Evolutionary conservation across 1,140 invertebrate species (phyloP).

Genomic region (Halesus radiatus): DNA sequence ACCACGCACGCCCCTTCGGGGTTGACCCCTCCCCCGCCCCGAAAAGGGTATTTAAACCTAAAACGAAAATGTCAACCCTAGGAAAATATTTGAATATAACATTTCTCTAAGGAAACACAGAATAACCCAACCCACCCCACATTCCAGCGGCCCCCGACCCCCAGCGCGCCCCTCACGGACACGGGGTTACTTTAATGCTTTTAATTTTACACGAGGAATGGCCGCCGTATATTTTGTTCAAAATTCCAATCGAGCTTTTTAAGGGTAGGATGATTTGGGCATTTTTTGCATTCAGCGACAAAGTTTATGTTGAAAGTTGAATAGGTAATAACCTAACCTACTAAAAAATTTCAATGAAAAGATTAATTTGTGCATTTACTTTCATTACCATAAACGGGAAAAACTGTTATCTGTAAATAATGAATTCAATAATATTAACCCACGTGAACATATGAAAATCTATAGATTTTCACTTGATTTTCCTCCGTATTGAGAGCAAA

Average conservation of each 20-base stretch:
- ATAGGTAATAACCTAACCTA: background rate
- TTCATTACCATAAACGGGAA: no score
- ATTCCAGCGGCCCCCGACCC: conserved; percentile 42
- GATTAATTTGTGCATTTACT: no score
- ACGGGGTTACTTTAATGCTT: conserved; percentile 55
- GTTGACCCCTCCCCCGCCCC: conserved; percentile 30
- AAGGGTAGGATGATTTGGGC: background rate
- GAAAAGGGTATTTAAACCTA: conserved; percentile 57
- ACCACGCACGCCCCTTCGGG: conserved; percentile 22
- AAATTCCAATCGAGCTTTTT: background rate
- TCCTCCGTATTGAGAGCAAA: no score
- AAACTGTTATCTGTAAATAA: no score
- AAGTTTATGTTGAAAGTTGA: background rate
- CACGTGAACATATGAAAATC: no score
- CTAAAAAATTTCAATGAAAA: background rate
- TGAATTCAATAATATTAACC: no score
- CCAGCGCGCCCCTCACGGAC: conserved; percentile 15
- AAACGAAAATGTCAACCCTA: conserved; percentile 58
- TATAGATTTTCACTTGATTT: no score
- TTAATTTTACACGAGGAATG: conserved; percentile 51
- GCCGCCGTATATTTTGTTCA: conserved; percentile 34
- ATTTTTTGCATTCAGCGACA: background rate
- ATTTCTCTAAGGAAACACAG: conserved; percentile 55
- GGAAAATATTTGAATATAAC: conserved; percentile 58
- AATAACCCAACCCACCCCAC: conserved; percentile 3